A percentile compares a stretch with the other conserved stretches of the same genome.
These are phyloP conservation scores for Chaitophorus viminalis DNA, from an alignment of 2,888 invertebrate genomes.

Conservation along the genomic window DNA sequence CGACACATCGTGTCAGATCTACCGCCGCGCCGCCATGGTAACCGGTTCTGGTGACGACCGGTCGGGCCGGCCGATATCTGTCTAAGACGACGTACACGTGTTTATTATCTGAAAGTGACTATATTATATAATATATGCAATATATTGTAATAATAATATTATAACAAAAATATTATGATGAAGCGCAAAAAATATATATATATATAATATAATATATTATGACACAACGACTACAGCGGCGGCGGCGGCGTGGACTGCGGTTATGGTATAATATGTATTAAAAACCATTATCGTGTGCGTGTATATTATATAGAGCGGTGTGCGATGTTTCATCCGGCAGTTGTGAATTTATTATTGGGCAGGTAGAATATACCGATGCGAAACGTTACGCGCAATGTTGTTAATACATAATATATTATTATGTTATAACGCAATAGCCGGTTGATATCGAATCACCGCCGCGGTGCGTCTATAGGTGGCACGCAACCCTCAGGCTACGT, in stretches of 20 bases:
- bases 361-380: neutral
- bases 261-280: no score
- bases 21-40: neutral
- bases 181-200: neutral
- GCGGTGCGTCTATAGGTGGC: neutral
- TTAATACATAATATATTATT: neutral
- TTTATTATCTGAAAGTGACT: constrained; percentile 23
- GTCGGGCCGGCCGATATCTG: constrained; percentile 44
- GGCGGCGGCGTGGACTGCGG: no score
- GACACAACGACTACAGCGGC: no score
- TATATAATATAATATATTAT: no score
- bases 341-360: neutral
- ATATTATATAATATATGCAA: no score
- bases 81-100: constrained; percentile 23
- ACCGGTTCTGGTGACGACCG: constrained; percentile 39
- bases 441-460: neutral
- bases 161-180: neutral
- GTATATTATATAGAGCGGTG: neutral
- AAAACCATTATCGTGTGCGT: no score
- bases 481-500: neutral
- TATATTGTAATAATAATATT: no score
- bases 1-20: neutral
- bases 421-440: no score
- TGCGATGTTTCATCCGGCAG: neutral
- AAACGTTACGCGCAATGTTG: neutral